Evolutionary conservation across 2,888 invertebrate genomes (phyloP).

Genomic region (Graphium colonna): DNA sequence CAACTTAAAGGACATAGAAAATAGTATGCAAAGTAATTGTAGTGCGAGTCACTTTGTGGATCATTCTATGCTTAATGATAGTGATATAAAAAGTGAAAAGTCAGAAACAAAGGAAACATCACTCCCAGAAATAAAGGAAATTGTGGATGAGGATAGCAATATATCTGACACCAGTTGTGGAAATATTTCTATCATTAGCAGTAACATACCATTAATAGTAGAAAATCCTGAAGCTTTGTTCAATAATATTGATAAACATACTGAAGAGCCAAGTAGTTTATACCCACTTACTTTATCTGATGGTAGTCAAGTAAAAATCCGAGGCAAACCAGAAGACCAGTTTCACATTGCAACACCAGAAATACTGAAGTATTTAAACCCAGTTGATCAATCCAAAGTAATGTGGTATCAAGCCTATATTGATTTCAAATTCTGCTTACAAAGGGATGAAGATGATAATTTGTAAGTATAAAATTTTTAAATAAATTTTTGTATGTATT

Average conservation of each 20-base stretch:
- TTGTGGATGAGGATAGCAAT: constrained; percentile 41
- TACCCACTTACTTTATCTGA: constrained; percentile 32
- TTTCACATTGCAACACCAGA: constrained; percentile 47
- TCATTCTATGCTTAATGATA: not conserved
- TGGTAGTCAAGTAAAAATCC: constrained; percentile 33
- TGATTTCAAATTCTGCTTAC: constrained; percentile 50
- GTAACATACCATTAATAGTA: constrained; percentile 32
- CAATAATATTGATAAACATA: constrained; percentile 32
- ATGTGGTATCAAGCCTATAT: constrained; percentile 46
- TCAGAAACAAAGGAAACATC: not conserved
- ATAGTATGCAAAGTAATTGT: not conserved
- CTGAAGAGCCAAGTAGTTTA: constrained; percentile 27
- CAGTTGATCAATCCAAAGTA: constrained; percentile 36
- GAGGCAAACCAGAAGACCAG: constrained; percentile 41
- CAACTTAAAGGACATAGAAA: not conserved
- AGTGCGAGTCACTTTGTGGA: not conserved
- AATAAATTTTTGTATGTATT: no score
- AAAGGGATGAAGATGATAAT: constrained; percentile 47
- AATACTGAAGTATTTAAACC: constrained; percentile 34
- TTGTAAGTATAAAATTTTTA: constrained; percentile 51
- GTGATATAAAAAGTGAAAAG: not conserved
- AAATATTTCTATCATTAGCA: constrained; percentile 39
- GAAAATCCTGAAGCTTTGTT: constrained; percentile 29
- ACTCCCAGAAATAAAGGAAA: constrained; percentile 30
- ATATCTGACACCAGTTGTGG: constrained; percentile 44